A percentile compares a stretch with the other conserved stretches of the same genome.
Evolutionary conservation across 2,888 invertebrate species (phyloP).

Genomic region (Sisyra nigra): DNA sequence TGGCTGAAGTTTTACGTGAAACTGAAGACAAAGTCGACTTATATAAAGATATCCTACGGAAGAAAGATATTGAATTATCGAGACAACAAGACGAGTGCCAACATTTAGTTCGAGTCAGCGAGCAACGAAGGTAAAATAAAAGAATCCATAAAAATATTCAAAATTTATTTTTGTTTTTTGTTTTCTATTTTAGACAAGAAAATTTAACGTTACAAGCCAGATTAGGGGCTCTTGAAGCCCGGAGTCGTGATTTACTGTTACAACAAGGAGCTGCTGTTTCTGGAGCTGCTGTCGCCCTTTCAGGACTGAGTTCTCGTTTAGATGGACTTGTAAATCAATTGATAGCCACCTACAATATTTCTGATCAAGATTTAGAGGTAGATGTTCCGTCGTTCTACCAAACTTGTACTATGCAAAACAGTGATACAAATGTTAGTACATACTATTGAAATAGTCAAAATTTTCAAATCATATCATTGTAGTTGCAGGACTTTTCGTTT

Average conservation of each 20-base stretch:
- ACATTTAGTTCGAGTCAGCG: constrained; percentile 61
- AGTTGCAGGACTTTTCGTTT: background rate
- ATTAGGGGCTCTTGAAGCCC: constrained; percentile 42
- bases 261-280: constrained; percentile 55
- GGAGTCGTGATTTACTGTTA: constrained; percentile 43
- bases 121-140: constrained; percentile 50
- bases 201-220: constrained; percentile 47
- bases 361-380: constrained; percentile 58
- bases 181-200: constrained; percentile 45
- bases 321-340: constrained; percentile 56
- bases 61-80: constrained; percentile 38
- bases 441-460: background rate
- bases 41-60: constrained; percentile 24
- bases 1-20: constrained; percentile 64
- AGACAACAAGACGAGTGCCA: constrained; percentile 60
- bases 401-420: background rate
- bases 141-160: constrained; percentile 8
- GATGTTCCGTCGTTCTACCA: constrained; percentile 9
- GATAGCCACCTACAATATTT: constrained; percentile 55
- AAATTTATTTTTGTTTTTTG: background rate
- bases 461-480: background rate
- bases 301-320: constrained; percentile 50
- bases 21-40: constrained; percentile 45
- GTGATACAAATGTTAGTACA: background rate
- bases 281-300: constrained; percentile 48